Percentiles rank a stretch among this genome's conserved stretches.
These are phyloP conservation scores for Tridacna gigas DNA, from an alignment of 2,888 invertebrate species.

Conservation along the genomic window DNA sequence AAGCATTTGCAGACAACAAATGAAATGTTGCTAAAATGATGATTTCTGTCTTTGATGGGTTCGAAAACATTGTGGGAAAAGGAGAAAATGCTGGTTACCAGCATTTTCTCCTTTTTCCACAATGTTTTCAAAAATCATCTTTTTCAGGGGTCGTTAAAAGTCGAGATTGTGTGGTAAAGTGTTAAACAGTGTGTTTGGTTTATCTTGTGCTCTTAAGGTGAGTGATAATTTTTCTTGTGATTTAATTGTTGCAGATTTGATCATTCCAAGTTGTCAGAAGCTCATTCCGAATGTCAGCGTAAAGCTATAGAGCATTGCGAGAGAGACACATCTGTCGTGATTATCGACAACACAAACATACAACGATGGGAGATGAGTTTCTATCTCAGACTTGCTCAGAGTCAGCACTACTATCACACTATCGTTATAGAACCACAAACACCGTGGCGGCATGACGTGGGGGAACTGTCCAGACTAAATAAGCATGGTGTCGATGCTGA, in stretches of 20 bases:
- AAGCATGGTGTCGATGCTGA: slow-evolving; percentile 78
- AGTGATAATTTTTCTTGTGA: neutral
- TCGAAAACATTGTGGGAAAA: neutral
- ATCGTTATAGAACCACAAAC: slow-evolving; percentile 83
- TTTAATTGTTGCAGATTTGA: slow-evolving; percentile 68
- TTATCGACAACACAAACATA: slow-evolving; percentile 85
- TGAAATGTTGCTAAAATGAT: neutral
- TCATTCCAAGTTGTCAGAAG: slow-evolving; percentile 73
- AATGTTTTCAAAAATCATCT: neutral
- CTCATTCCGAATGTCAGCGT: slow-evolving; percentile 80
- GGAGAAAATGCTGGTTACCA: neutral
- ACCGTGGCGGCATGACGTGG: slow-evolving; percentile 80
- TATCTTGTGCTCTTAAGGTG: neutral
- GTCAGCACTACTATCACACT: slow-evolving; percentile 77
- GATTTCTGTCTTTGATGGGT: neutral
- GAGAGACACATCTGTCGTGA: slow-evolving; percentile 70
- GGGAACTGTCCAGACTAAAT: slow-evolving; percentile 75
- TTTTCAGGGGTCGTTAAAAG: neutral
- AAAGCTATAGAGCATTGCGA: slow-evolving; percentile 76
- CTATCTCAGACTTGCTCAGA: slow-evolving; percentile 79
- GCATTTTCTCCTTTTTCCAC: neutral
- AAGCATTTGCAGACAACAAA: neutral
- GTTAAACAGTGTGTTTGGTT: neutral
- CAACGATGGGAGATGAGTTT: slow-evolving; percentile 81
- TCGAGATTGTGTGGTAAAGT: neutral